Percentiles rank a stretch among this genome's conserved stretches.
Conservation (phyloP, 2,113 vertebrate genomes). For the Electrona antarctica region DNA sequence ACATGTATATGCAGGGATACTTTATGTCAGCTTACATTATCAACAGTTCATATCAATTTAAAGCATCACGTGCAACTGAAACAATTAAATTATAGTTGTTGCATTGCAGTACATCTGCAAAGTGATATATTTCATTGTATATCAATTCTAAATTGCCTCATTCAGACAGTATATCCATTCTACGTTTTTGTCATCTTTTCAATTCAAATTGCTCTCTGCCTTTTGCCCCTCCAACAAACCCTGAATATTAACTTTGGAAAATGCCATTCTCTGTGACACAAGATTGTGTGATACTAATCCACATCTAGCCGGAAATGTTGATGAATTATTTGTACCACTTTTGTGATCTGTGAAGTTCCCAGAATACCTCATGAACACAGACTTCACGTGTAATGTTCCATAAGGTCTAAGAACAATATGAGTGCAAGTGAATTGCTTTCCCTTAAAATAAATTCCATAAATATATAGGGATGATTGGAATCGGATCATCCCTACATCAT, state of each 20-base stretch:
- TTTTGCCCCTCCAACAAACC: slow-evolving; percentile 32
- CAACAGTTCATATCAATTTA: slow-evolving; percentile 52
- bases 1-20: no score
- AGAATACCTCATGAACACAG: not conserved
- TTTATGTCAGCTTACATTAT: slow-evolving; percentile 7
- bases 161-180: not conserved
- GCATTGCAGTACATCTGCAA: no score
- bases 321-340: not conserved
- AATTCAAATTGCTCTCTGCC: slow-evolving; percentile 24
- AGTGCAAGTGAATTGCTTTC: not conserved
- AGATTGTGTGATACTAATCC: slow-evolving; percentile 11
- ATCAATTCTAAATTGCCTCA: no score
- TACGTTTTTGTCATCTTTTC: slow-evolving; percentile 34
- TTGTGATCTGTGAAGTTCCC: not conserved
- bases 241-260: not conserved
- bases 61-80: slow-evolving; percentile 35
- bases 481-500: not conserved
- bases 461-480: not conserved
- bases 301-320: not conserved
- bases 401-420: not conserved
- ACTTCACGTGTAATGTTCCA: not conserved
- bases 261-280: slow-evolving; percentile 8
- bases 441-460: slow-evolving; percentile 23
- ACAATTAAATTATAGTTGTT: slow-evolving; percentile 35
- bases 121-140: no score